Conservation (phyloP, 2,113 vertebrate species). For the Oenanthe oenanthe region DNA sequence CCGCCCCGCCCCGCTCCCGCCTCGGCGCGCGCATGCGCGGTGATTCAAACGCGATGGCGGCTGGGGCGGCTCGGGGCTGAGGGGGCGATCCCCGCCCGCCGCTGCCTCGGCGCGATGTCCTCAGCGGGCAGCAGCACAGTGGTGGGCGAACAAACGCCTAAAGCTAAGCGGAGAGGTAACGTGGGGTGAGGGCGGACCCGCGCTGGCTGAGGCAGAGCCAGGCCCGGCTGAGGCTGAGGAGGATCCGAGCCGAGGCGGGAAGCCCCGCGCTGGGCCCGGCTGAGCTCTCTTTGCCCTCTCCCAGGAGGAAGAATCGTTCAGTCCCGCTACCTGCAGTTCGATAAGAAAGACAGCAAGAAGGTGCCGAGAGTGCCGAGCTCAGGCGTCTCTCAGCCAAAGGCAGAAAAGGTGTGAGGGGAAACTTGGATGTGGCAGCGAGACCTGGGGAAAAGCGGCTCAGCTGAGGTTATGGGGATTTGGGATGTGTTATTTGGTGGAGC, state of each 20-base stretch:
- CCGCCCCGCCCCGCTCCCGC: rapidly evolving
- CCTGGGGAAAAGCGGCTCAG: rapidly evolving
- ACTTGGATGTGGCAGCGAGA: neutral
- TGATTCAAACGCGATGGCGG: neutral
- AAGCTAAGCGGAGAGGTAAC: neutral
- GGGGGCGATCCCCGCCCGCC: neutral
- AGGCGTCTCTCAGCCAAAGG: neutral
- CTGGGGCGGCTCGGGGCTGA: neutral
- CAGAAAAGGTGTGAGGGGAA: neutral
- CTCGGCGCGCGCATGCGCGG: neutral
- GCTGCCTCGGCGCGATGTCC: neutral
- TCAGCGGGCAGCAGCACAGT: rapidly evolving
- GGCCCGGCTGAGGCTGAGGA: neutral
- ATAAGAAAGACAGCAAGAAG: slow-evolving; percentile 1
- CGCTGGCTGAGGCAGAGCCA: neutral
- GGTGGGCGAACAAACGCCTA: rapidly evolving
- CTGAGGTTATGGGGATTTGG: neutral
- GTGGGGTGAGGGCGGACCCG: neutral
- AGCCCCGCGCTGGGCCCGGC: neutral
- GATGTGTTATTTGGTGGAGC: rapidly evolving
- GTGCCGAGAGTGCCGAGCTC: neutral
- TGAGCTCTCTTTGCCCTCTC: neutral
- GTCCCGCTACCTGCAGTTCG: slow-evolving; percentile 68
- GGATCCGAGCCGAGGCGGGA: neutral
- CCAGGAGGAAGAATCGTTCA: slow-evolving; percentile 50